Conservation (phyloP, 2,888 invertebrate species). For the Bedellia somnulentella region DNA sequence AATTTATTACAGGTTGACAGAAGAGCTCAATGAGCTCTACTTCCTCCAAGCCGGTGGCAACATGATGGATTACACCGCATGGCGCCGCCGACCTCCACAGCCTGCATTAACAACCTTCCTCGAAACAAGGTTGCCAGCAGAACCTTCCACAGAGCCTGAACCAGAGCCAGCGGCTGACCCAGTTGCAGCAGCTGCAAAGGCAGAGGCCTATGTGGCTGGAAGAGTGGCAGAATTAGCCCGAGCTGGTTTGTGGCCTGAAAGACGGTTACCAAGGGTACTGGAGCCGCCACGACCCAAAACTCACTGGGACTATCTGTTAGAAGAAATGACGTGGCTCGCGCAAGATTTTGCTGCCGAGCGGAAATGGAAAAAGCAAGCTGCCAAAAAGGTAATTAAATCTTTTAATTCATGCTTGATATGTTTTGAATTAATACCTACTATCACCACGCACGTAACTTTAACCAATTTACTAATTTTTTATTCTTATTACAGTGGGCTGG, state of each 20-base stretch:
- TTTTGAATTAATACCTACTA: too few species aligned
- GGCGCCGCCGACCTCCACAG: constrained; percentile 80
- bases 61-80: constrained; percentile 84
- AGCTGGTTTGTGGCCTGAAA: constrained; percentile 94
- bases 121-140: constrained; percentile 70
- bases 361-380: constrained; percentile 96
- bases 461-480: too few species aligned
- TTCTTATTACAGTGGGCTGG: too few species aligned
- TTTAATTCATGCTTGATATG: too few species aligned
- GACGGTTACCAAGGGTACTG: constrained; percentile 86
- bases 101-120: constrained; percentile 75
- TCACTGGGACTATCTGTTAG: constrained; percentile 98
- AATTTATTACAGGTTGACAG: constrained; percentile 2
- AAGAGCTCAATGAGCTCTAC: constrained; percentile 78
- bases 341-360: constrained; percentile 97
- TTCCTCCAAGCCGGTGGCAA: constrained; percentile 86
- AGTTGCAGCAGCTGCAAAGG: constrained; percentile 42
- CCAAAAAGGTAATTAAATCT: constrained; percentile 73
- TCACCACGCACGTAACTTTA: too few species aligned
- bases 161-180: constrained; percentile 30
- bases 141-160: constrained; percentile 53
- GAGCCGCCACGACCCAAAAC: constrained; percentile 89
- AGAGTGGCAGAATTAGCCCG: constrained; percentile 89
- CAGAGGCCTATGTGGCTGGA: constrained; percentile 93
- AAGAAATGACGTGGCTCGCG: constrained; percentile 98